Evolutionary conservation across 1,140 invertebrate species (phyloP).

Genomic region (Drosophila azteca): DNA sequence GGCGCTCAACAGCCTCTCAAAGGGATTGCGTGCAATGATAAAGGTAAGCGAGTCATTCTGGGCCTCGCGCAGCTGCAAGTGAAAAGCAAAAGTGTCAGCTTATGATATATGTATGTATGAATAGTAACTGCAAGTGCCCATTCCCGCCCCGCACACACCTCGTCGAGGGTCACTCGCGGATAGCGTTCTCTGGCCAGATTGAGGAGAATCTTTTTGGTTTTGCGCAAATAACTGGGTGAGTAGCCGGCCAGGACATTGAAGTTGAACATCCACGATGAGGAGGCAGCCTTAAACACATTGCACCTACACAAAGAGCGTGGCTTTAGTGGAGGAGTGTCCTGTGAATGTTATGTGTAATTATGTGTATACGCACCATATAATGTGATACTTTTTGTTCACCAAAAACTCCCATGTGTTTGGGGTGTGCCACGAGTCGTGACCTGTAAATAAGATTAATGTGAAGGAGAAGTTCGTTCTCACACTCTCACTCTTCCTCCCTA

Average conservation of each 20-base stretch:
- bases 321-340: too few relatives aligned
- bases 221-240: constrained; percentile 89
- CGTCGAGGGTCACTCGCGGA: constrained; percentile 88
- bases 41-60: constrained; percentile 89
- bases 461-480: neutral
- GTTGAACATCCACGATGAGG: constrained; percentile 95
- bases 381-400: constrained; percentile 90
- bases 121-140: neutral
- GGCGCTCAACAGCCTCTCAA: constrained; percentile 94
- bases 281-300: constrained; percentile 94
- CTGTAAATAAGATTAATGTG: constrained; percentile 64
- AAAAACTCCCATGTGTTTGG: constrained; percentile 94
- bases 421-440: constrained; percentile 88
- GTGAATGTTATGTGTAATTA: neutral
- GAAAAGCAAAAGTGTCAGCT: constrained; percentile 13
- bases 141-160: constrained; percentile 64
- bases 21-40: constrained; percentile 94
- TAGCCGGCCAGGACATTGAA: constrained; percentile 93
- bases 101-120: too few relatives aligned
- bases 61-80: constrained; percentile 72
- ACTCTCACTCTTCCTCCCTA: too few relatives aligned
- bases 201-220: constrained; percentile 90
- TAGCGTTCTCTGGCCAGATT: constrained; percentile 91
- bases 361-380: constrained; percentile 87
- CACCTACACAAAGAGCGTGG: constrained; percentile 84